phyloP scores from a whole-genome alignment of 2,888 invertebrate genomes.

The Xestia ashworthii region DNA sequence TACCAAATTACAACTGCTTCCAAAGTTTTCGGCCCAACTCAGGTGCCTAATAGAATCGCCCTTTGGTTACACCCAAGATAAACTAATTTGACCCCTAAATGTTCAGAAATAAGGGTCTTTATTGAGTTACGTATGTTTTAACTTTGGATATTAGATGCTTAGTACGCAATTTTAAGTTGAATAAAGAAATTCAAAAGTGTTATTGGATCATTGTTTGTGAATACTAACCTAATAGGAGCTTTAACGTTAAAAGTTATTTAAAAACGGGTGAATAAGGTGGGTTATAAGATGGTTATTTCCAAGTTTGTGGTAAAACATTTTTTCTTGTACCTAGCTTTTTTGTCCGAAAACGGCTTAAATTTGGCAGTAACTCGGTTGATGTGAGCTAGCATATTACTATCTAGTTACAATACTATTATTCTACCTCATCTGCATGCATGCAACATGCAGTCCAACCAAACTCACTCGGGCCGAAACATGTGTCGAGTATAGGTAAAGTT shows the following conservation, averaged over 20 bases:
- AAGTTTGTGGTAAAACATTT: background rate
- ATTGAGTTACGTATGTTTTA: conserved; percentile 25
- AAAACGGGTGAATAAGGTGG: background rate
- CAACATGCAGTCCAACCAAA: background rate
- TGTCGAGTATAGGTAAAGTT: background rate
- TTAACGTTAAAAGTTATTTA: background rate
- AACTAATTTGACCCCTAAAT: conserved; percentile 43
- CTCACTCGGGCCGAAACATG: background rate
- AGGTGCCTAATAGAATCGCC: conserved; percentile 49
- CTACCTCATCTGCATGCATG: no score
- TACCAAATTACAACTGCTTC: conserved; percentile 43
- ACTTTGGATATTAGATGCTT: conserved; percentile 25
- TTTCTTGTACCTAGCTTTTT: background rate
- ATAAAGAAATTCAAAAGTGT: background rate
- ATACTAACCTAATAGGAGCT: background rate
- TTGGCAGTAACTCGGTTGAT: no score
- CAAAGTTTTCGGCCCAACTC: conserved; percentile 42
- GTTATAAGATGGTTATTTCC: background rate
- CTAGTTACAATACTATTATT: no score
- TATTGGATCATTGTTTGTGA: conserved; percentile 17
- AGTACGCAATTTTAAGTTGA: conserved; percentile 19
- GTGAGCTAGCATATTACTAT: no score
- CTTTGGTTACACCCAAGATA: conserved; percentile 29
- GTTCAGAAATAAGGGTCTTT: conserved; percentile 17
- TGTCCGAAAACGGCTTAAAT: no score